Percentiles rank a stretch among this genome's conserved stretches.
These are phyloP conservation scores for Brachionus calyciflorus DNA, from an alignment of 1,140 invertebrate genomes.

Conservation along the genomic window DNA sequence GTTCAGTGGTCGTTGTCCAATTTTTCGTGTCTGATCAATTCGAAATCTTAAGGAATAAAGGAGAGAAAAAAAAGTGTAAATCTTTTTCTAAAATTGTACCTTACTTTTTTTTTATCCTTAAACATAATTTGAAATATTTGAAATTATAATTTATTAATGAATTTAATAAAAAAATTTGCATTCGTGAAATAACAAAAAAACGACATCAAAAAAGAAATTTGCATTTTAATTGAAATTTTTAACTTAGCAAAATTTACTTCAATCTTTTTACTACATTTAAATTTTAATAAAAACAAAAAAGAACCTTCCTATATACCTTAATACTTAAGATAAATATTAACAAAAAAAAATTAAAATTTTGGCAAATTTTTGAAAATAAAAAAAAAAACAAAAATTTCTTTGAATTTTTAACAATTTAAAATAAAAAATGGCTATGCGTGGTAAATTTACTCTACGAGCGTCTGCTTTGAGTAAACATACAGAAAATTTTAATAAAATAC, in stretches of 20 bases:
- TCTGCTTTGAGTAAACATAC: constrained; percentile 41
- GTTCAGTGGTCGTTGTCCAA: too few relatives aligned
- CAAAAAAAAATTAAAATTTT: not conserved
- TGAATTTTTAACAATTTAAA: not conserved
- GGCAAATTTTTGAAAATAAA: constrained; percentile 28
- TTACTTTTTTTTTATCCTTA: too few relatives aligned
- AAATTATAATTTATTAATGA: constrained; percentile 5
- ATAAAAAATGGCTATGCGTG: constrained; percentile 8
- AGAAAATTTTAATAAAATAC: constrained; percentile 44
- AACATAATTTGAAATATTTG: constrained; percentile 1
- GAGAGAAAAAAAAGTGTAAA: too few relatives aligned
- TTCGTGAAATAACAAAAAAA: not conserved
- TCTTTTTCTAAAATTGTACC: too few relatives aligned
- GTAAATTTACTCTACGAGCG: constrained; percentile 31
- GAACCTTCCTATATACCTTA: constrained; percentile 18
- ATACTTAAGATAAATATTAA: constrained; percentile 18
- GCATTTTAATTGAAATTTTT: too few relatives aligned
- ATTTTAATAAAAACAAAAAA: not conserved
- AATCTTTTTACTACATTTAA: constrained; percentile 18
- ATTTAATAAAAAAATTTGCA: constrained; percentile 5
- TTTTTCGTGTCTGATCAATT: too few relatives aligned
- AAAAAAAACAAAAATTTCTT: too few relatives aligned
- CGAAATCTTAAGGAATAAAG: too few relatives aligned
- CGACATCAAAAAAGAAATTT: too few relatives aligned
- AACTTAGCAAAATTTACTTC: constrained; percentile 6